phyloP scores from a whole-genome alignment of 2,113 vertebrate species.

The Paradisaea rubra region DNA sequence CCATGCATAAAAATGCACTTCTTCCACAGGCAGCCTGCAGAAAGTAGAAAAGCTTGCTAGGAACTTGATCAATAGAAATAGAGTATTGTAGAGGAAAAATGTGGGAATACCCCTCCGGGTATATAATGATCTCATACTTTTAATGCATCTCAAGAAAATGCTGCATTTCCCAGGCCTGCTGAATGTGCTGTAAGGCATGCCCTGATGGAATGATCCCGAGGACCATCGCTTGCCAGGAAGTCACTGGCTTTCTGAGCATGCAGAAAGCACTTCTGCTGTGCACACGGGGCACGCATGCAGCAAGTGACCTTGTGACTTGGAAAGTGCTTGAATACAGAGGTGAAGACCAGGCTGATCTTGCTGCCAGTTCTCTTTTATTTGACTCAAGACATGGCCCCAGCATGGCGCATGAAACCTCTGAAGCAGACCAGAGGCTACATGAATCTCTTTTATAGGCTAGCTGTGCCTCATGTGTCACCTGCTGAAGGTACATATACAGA shows the following conservation, averaged over 20 bases:
- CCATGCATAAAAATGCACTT: neutral
- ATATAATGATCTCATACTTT: accelerated
- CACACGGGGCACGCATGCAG: accelerated
- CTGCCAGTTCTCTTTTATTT: neutral
- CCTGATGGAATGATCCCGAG: accelerated
- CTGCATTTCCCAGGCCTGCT: neutral
- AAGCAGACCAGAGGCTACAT: neutral
- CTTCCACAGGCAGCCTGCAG: neutral
- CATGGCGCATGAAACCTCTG: neutral
- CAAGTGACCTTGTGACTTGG: neutral
- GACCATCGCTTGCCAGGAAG: neutral
- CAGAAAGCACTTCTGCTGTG: neutral
- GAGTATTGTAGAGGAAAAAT: neutral
- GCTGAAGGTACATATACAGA: neutral
- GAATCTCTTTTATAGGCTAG: neutral
- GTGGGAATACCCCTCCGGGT: neutral
- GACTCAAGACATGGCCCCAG: neutral
- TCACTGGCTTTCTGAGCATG: neutral
- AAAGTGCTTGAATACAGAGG: neutral
- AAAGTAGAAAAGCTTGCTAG: neutral
- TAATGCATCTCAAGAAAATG: neutral
- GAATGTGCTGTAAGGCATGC: neutral
- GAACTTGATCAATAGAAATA: neutral
- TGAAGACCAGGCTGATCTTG: neutral
- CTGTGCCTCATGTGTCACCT: accelerated